These are phyloP conservation scores for Ganaspis sp. DNA, from an alignment of 1,140 invertebrate species.

Conservation along the genomic window DNA sequence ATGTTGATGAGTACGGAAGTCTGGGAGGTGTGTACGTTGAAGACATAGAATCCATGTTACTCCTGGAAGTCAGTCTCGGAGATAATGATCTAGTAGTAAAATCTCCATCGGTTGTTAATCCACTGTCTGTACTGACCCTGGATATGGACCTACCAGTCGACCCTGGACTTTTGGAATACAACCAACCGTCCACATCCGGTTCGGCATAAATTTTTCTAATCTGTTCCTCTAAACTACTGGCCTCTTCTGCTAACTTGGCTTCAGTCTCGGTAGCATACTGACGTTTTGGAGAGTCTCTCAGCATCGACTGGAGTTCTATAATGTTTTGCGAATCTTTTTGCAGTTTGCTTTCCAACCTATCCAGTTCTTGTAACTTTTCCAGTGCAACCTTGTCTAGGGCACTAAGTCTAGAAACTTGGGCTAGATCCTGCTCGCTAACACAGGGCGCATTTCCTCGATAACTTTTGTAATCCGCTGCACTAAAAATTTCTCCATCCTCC, in stretches of 20 bases:
- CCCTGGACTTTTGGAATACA: slow-evolving; percentile 79
- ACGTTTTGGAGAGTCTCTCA: slow-evolving; percentile 78
- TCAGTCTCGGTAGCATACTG: slow-evolving; percentile 78
- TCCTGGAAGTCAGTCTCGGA: slow-evolving; percentile 72
- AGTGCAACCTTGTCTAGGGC: slow-evolving; percentile 86
- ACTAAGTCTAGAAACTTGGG: slow-evolving; percentile 84
- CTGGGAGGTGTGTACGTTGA: slow-evolving; percentile 68
- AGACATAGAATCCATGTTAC: slow-evolving; percentile 69
- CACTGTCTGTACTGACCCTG: slow-evolving; percentile 73
- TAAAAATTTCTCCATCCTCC: slow-evolving; percentile 82
- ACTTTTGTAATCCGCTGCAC: slow-evolving; percentile 86
- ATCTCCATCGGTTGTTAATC: slow-evolving; percentile 73
- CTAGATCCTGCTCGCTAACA: slow-evolving; percentile 86
- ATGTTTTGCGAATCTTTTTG: slow-evolving; percentile 87
- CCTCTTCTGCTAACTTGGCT: slow-evolving; percentile 79
- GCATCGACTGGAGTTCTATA: slow-evolving; percentile 83
- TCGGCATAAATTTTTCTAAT: slow-evolving; percentile 82
- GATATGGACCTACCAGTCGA: slow-evolving; percentile 72
- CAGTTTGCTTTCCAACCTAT: slow-evolving; percentile 84
- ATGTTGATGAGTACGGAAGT: slow-evolving; percentile 62
- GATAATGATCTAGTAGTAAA: slow-evolving; percentile 73
- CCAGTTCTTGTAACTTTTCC: slow-evolving; percentile 86
- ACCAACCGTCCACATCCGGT: slow-evolving; percentile 83
- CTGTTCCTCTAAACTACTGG: slow-evolving; percentile 83
- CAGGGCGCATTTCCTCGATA: slow-evolving; percentile 85